Base-by-base conservation (phyloP, 2,888 invertebrate species). In the Tenthredo mesomela region DNA sequence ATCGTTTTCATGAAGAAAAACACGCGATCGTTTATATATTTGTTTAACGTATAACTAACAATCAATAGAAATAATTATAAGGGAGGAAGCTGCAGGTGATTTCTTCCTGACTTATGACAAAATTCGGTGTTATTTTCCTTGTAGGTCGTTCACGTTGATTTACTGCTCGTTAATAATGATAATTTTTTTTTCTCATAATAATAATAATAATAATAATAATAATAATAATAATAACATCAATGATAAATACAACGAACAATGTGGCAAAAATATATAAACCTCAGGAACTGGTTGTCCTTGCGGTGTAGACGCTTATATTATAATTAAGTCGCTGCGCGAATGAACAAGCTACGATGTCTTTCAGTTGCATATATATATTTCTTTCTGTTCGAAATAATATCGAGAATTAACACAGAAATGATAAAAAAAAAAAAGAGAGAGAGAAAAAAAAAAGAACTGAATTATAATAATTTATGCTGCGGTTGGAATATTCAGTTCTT, bases 261-360 rank as follows among this genome's bases (percentile, higher is more conserved):
- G 33, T 77, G 29, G n/a, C 54, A 77, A 29, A 77, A 77, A 77
- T 80, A 61, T 80, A 61, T 15, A 47, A 77, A 54, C 18, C 7
- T 77, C 58, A 9, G 18, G 29, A 80, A 80, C 61, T 61, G 80
- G 80, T 80, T 21, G 80, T 80, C 80, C 80, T 80, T 80, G 80
- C 80, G 61, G 25, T 58, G n/a, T 61, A 61, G 58, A 80, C 58
- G n/a, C 9, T 80, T 80, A 40, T 80, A 40, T 80, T 80, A 40
- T 80, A 80, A 80, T 61, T 61, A 80, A 80, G 12, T 58, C 61
- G 80, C 80, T 21, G 21, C 25, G 77, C 25, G 77, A 50, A 33
- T 54, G 43, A 73, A 37, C 73, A 54, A 15, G 50, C 50, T 2
- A 15, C 12, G 77, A 29, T 25, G 12, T 67, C 33, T 67, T 67